phyloP scores from a whole-genome alignment of 2,113 vertebrate species.

The Calypte anna region DNA sequence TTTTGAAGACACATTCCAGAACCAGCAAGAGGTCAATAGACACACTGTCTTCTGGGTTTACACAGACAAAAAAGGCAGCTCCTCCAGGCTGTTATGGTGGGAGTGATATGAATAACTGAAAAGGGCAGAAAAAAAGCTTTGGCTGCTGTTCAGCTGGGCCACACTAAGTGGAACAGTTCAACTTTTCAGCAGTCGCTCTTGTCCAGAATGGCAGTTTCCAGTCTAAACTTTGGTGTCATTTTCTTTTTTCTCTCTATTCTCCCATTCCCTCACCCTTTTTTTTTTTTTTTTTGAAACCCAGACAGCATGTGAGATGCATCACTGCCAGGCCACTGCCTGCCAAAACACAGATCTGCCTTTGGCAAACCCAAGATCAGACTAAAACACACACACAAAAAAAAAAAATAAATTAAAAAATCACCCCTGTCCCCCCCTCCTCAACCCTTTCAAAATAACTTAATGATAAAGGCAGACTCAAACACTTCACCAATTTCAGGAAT shows the following conservation, averaged over 20 bases:
- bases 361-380: conserved; percentile 55
- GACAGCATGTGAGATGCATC: conserved; percentile 50
- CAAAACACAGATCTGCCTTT: conserved; percentile 59
- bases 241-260: not conserved
- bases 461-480: conserved; percentile 70
- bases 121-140: conserved; percentile 57
- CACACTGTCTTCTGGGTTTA: conserved; percentile 59
- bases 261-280: not conserved
- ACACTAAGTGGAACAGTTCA: conserved; percentile 25
- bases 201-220: conserved; percentile 48
- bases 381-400: not conserved
- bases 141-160: conserved; percentile 24
- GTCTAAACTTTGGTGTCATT: conserved; percentile 17
- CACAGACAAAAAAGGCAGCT: conserved; percentile 57
- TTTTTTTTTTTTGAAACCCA: not conserved
- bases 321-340: conserved; percentile 57
- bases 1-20: conserved; percentile 56
- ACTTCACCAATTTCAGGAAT: conserved; percentile 69
- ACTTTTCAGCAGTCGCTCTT: not conserved
- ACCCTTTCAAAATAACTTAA: conserved; percentile 70
- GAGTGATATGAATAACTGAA: conserved; percentile 60
- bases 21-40: conserved; percentile 60
- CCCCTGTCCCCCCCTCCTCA: not conserved
- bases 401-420: not conserved
- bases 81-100: conserved; percentile 44